These are phyloP conservation scores for Varecia variegata DNA, from an alignment of 2,797 vertebrate genomes.

Conservation along the genomic window DNA sequence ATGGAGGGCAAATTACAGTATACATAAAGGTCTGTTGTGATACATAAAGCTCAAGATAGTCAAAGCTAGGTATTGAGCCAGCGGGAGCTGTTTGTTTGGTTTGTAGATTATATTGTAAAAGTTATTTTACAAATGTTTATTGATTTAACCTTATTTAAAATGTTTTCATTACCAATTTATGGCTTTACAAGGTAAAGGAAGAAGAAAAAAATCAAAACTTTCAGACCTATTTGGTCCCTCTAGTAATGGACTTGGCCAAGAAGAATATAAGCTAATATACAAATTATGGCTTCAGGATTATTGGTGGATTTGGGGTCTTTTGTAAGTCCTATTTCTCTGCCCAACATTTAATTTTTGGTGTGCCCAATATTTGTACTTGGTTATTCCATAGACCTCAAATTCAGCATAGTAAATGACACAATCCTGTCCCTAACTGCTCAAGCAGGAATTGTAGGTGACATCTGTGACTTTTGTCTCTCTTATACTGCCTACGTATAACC, in stretches of 20 bases:
- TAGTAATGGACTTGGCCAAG: neutral
- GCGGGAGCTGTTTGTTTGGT: neutral
- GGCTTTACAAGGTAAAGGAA: neutral
- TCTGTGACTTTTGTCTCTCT: neutral
- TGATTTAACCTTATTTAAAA: constrained; percentile 17
- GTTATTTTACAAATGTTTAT: constrained; percentile 18
- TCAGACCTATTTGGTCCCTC: neutral
- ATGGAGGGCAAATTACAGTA: neutral
- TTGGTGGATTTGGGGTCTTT: neutral
- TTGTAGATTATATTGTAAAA: neutral
- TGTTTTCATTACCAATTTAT: neutral
- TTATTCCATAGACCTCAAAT: neutral
- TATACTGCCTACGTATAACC: neutral
- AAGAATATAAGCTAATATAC: neutral
- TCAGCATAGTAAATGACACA: neutral
- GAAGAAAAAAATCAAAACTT: neutral
- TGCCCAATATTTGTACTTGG: neutral
- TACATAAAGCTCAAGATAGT: neutral
- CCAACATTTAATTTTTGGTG: neutral
- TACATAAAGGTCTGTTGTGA: neutral
- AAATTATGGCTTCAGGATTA: neutral
- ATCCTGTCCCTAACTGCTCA: neutral
- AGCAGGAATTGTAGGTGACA: neutral
- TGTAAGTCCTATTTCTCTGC: neutral
- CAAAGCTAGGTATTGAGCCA: neutral